Conservation (phyloP, 2,888 invertebrate genomes). For the Epinotia ramella region DNA sequence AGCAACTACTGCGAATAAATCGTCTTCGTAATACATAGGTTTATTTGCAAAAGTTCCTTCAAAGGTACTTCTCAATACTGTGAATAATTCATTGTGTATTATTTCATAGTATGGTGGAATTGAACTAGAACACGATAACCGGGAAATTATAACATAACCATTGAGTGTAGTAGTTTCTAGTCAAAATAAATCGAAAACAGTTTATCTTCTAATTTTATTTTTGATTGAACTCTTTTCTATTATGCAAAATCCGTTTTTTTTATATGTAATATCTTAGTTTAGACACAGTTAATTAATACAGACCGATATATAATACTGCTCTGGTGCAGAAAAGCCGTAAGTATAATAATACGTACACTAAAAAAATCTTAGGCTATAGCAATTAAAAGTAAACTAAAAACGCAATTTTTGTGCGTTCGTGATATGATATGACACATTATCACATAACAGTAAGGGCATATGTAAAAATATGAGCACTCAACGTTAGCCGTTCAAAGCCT, state of each 20-base stretch:
- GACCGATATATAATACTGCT: constrained; percentile 16
- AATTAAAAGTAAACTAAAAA: constrained; percentile 15
- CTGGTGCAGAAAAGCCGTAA: not conserved
- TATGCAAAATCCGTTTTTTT: not conserved
- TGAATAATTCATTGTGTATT: not conserved
- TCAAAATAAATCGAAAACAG: not conserved
- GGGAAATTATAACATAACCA: not conserved
- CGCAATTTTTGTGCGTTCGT: constrained; percentile 21
- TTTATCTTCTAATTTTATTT: too few species aligned
- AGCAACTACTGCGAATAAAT: too few species aligned
- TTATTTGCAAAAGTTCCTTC: too few species aligned
- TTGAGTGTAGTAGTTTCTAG: not conserved
- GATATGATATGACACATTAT: constrained; percentile 17
- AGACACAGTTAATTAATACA: not conserved
- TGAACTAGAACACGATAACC: not conserved
- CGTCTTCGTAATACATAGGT: too few species aligned
- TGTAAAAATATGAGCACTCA: constrained; percentile 6
- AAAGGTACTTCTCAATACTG: too few species aligned
- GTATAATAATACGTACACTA: not conserved
- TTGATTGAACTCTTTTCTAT: not conserved
- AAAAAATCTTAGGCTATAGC: not conserved
- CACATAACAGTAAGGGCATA: not conserved
- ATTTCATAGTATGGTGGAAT: not conserved
- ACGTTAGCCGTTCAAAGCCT: too few species aligned
- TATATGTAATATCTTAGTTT: too few species aligned